Evolutionary conservation across 2,888 invertebrate species (phyloP).

Genomic region (Andrena minutula): DNA sequence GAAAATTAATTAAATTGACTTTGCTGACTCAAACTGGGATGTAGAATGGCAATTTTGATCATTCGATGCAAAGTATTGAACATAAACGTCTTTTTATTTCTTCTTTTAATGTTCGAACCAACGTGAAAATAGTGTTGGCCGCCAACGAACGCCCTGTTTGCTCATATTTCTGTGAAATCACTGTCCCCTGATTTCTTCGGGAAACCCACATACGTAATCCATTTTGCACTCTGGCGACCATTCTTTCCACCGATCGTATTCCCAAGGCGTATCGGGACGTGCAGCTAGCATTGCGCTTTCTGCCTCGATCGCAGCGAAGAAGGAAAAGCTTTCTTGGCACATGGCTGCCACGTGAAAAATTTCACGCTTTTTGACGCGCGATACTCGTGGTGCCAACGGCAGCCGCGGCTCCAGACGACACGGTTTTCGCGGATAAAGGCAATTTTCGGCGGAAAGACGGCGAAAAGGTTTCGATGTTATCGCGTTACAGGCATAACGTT

Average conservation of each 20-base stretch:
- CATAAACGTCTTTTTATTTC: not conserved
- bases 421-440: conserved; percentile 19
- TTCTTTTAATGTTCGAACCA: not conserved
- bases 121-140: too few relatives aligned
- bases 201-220: conserved; percentile 2
- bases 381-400: conserved; percentile 35
- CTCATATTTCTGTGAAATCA: not conserved
- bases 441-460: conserved; percentile 28
- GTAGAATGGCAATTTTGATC: too few relatives aligned
- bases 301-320: not conserved
- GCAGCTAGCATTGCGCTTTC: conserved; percentile 15
- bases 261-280: not conserved
- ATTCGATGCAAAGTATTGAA: too few relatives aligned
- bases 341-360: conserved; percentile 29
- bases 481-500: conserved; percentile 4
- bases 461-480: conserved; percentile 23
- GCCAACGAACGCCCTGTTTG: not conserved
- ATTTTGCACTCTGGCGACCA: not conserved
- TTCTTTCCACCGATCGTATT: not conserved
- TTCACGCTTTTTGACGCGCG: conserved; percentile 41
- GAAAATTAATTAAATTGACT: too few relatives aligned
- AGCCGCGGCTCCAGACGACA: conserved; percentile 32
- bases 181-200: not conserved
- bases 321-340: conserved; percentile 21
- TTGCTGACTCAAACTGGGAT: too few relatives aligned